These are phyloP conservation scores for Amniataba percoides DNA, from an alignment of 2,797 vertebrate genomes.

Conservation along the genomic window DNA sequence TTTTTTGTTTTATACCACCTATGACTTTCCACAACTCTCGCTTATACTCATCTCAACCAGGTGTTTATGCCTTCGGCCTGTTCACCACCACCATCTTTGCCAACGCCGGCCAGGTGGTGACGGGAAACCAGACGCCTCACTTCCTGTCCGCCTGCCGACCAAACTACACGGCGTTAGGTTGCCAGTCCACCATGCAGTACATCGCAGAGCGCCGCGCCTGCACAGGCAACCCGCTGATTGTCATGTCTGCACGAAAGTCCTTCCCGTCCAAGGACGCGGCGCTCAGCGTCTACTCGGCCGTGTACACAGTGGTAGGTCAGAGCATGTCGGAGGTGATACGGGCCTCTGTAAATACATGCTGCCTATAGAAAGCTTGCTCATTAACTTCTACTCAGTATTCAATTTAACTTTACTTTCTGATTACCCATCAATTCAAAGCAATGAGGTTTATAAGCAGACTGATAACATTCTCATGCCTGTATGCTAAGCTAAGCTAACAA, in stretches of 20 bases:
- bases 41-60: slow-evolving; percentile 65
- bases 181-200: slow-evolving; percentile 89
- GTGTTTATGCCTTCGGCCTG: slow-evolving; percentile 92
- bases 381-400: neutral
- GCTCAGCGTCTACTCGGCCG: slow-evolving; percentile 90
- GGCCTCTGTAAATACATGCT: neutral
- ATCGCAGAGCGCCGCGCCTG: slow-evolving; percentile 88
- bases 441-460: too few species aligned
- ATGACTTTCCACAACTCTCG: neutral
- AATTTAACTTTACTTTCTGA: neutral
- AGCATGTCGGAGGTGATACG: neutral
- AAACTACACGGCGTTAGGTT: slow-evolving; percentile 93
- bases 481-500: too few species aligned
- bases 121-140: slow-evolving; percentile 93
- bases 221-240: slow-evolving; percentile 88
- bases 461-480: neutral
- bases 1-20: neutral
- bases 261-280: slow-evolving; percentile 94
- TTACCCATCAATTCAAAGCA: neutral
- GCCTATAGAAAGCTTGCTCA: neutral
- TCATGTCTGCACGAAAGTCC: slow-evolving; percentile 89
- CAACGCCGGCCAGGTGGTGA: slow-evolving; percentile 93
- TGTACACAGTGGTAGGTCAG: slow-evolving; percentile 89
- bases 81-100: slow-evolving; percentile 94
- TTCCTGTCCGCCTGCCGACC: slow-evolving; percentile 93